Conservation (phyloP, 1,140 invertebrate species). For the Kradibia gibbosae region DNA sequence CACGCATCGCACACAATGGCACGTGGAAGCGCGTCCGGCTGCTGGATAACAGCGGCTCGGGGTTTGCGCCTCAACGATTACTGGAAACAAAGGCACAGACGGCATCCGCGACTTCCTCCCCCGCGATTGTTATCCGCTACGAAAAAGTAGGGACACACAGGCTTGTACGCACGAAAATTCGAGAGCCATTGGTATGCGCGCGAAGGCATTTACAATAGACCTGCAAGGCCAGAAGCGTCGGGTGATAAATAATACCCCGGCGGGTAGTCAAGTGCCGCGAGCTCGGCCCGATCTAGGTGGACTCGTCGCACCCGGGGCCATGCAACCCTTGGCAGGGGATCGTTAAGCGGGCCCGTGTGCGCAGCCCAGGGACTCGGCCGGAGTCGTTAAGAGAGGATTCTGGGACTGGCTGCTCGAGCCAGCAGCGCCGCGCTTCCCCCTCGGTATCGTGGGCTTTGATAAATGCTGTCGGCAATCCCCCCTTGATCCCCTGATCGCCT, state of each 20-base stretch:
- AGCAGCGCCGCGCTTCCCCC: neutral
- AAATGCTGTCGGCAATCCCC: neutral
- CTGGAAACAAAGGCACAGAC: slow-evolving; percentile 27
- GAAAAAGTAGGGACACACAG: neutral
- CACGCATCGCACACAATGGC: no score
- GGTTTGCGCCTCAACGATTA: neutral
- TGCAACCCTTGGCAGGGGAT: no score
- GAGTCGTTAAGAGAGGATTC: neutral
- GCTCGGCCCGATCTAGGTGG: neutral
- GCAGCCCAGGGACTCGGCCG: neutral
- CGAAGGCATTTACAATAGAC: slow-evolving; percentile 32
- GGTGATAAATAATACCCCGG: slow-evolving; percentile 55
- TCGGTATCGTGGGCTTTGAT: neutral
- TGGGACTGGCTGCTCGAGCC: neutral
- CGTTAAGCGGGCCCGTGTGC: no score
- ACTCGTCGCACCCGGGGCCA: neutral
- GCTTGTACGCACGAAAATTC: slow-evolving; percentile 16
- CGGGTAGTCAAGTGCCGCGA: slow-evolving; percentile 38
- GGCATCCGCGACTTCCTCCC: neutral
- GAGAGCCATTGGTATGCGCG: neutral
- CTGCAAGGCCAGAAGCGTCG: slow-evolving; percentile 9
- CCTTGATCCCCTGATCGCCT: neutral
- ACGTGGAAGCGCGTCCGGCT: neutral
- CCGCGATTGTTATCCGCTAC: slow-evolving; percentile 39
- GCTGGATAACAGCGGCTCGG: neutral